Base-by-base conservation (phyloP, 2,888 invertebrate genomes). In the Rapana venosa region DNA sequence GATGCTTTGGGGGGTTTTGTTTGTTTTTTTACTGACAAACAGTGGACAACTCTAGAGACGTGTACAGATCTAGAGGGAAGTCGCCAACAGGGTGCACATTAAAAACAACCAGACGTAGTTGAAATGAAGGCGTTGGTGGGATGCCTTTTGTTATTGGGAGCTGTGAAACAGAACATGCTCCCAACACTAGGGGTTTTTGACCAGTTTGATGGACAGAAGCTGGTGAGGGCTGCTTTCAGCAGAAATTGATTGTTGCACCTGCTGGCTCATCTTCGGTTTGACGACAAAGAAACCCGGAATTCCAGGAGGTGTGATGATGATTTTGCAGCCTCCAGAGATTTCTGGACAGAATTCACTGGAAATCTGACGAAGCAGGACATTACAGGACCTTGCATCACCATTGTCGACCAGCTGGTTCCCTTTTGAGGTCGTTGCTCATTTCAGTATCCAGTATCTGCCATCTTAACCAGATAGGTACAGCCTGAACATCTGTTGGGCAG, bases 391-490 rank as follows among this genome's bases (percentile, higher is more conserved):
- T 74, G 32, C 26, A 17, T 87, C 13, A 35, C 87, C 6, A 32
- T 77, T 1, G 74, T 30, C 36, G 47, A 32, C 74, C 70, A 56
- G 30, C 87, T 84, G 0, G 84, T 84, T 15, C 84, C 84, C 11
- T 84, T 84, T 20, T 15, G 56, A 8, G 84, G 84, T 26, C 56
- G 30, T 4, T 84, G 84, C 30, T 58, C 58, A 11, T 84, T 84
- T n/a, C 15, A 58, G n/a, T n/a, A n/a, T n/a, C 0, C 84, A 84
- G 58, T 84, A 84, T 30, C 84, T 84, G 15, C 84, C 84, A 15
- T 84, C 84, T 1, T 58, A 84, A 30, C 84, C 84, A 58, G 84
- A 84, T 58, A 56, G 58, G 8, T 84, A 84, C 58, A 58, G 84
- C n/a, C 26, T 84, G n/a, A 84, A 84, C 17, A 58, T 84, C 15